These are phyloP conservation scores for Zenarchopterus dispar DNA, from an alignment of 2,797 vertebrate species.

Conservation along the genomic window DNA sequence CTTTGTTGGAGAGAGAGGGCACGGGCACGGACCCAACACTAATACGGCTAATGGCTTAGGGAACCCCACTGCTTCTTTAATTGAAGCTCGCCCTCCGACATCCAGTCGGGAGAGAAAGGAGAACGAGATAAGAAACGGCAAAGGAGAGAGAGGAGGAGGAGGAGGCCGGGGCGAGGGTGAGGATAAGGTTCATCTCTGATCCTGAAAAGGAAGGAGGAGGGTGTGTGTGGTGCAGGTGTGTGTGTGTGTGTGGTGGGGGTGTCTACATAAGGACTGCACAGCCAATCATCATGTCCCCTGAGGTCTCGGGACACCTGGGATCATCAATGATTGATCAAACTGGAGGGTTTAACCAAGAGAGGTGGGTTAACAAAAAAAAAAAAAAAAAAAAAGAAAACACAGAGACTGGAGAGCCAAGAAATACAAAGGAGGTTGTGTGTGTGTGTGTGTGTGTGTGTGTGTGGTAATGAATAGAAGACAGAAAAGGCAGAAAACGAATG, in stretches of 20 bases:
- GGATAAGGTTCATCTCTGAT: constrained; percentile 54
- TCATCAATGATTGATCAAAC: constrained; percentile 84
- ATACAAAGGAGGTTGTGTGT: constrained; percentile 33
- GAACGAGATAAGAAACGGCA: constrained; percentile 62
- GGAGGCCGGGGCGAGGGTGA: constrained; percentile 33
- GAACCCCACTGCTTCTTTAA: constrained; percentile 80
- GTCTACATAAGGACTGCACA: constrained; percentile 29
- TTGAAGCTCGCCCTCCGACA: constrained; percentile 75
- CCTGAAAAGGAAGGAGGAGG: constrained; percentile 47
- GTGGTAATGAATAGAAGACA: constrained; percentile 12
- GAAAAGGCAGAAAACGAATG: constrained; percentile 1
- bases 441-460: constrained; percentile 18
- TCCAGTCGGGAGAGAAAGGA: constrained; percentile 49
- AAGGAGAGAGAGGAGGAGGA: constrained; percentile 21
- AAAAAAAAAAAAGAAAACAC: constrained; percentile 7
- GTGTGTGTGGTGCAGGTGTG: constrained; percentile 42
- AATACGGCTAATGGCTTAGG: constrained; percentile 80
- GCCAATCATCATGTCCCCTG: constrained; percentile 68
- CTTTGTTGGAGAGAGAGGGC: constrained; percentile 68
- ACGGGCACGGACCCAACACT: constrained; percentile 72
- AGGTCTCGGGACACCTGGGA: constrained; percentile 80
- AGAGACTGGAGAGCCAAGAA: constrained; percentile 11
- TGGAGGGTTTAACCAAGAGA: constrained; percentile 64
- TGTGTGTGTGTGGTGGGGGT: constrained; percentile 21
- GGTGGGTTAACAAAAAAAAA: constrained; percentile 22